These are phyloP conservation scores for Aphidoletes aphidimyza DNA, from an alignment of 2,888 invertebrate genomes.

Conservation along the genomic window DNA sequence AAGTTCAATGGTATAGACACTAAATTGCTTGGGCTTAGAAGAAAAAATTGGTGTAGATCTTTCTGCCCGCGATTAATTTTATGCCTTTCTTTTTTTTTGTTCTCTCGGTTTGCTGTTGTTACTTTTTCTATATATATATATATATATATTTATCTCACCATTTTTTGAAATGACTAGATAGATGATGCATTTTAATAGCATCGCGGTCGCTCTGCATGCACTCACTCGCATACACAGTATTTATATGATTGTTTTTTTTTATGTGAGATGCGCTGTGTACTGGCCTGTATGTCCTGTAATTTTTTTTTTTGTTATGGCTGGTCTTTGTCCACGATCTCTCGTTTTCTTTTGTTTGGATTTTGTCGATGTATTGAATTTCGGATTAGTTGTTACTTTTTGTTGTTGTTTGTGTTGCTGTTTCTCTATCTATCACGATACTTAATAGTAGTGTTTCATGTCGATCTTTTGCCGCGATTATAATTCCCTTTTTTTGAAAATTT, in stretches of 20 bases:
- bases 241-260: not conserved
- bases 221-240: no score
- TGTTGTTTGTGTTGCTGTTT: not conserved
- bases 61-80: conserved; percentile 39
- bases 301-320: conserved; percentile 39
- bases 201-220: conserved; percentile 1
- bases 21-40: conserved; percentile 30
- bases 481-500: conserved; percentile 37
- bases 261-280: not conserved
- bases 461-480: conserved; percentile 37
- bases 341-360: not conserved
- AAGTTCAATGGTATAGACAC: conserved; percentile 28
- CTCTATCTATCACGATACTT: no score
- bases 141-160: not conserved
- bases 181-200: conserved; percentile 41
- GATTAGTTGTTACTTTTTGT: not conserved
- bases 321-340: not conserved
- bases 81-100: conserved; percentile 15
- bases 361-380: not conserved
- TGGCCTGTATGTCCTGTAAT: conserved; percentile 50
- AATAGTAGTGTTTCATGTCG: not conserved
- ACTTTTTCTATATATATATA: no score
- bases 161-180: not conserved
- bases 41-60: conserved; percentile 48
- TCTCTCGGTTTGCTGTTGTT: not conserved